A percentile compares a stretch with the other conserved stretches of the same genome.
Conservation (phyloP, 2,888 invertebrate species). For the Brenthis hecate region DNA sequence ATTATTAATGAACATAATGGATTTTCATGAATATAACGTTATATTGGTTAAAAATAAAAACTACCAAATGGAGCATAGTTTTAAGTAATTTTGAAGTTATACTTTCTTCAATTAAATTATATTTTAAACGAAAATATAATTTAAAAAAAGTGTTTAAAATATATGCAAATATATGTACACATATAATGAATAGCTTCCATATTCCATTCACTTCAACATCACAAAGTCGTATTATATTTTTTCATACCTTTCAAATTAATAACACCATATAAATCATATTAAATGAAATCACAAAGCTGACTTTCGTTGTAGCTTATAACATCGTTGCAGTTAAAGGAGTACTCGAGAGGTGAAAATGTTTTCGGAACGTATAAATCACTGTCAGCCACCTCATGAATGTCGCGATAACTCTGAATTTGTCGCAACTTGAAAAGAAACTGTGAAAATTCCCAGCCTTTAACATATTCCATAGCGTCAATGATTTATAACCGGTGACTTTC, state of each 20-base stretch:
- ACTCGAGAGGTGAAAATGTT: constrained; percentile 8
- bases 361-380: constrained; percentile 33
- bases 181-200: no score
- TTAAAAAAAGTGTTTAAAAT: no score
- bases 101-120: no score
- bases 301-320: neutral
- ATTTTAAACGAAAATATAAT: no score
- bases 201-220: no score
- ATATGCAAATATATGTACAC: no score
- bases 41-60: no score
- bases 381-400: constrained; percentile 37
- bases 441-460: constrained; percentile 5
- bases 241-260: neutral
- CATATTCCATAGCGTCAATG: neutral
- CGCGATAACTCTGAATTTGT: constrained; percentile 39
- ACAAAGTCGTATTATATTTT: no score
- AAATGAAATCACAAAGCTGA: neutral
- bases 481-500: neutral
- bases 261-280: neutral
- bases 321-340: neutral
- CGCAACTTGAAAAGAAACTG: constrained; percentile 20
- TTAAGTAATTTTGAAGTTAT: no score
- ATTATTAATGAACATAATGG: no score
- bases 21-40: no score
- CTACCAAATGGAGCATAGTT: no score